Conservation (phyloP, 1,140 invertebrate genomes). For the Oppia nitens region DNA sequence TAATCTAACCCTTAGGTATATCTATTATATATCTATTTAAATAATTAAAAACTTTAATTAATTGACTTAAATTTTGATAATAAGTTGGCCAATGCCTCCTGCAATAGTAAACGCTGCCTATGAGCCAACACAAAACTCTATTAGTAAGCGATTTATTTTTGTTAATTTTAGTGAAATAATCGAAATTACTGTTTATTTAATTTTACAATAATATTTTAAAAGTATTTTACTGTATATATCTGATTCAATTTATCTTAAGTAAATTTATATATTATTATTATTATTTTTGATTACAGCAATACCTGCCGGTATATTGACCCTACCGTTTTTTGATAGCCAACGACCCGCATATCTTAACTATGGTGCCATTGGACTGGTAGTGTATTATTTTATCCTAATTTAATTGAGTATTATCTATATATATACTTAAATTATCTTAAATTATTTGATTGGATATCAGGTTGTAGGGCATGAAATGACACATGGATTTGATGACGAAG, state of each 20-base stretch:
- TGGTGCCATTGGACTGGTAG: slow-evolving; percentile 36
- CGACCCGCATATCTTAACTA: slow-evolving; percentile 38
- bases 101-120: slow-evolving; percentile 39
- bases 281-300: slow-evolving; percentile 24
- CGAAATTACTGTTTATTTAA: too few species aligned
- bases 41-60: slow-evolving; percentile 51
- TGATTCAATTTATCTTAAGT: slow-evolving; percentile 9
- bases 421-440: too few species aligned
- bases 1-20: background rate
- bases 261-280: background rate
- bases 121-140: slow-evolving; percentile 33
- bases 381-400: too few species aligned
- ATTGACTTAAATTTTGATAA: slow-evolving; percentile 44
- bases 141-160: slow-evolving; percentile 21
- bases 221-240: slow-evolving; percentile 6
- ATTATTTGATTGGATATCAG: too few species aligned
- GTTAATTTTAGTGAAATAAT: background rate
- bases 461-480: slow-evolving; percentile 26
- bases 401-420: too few species aligned
- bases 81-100: slow-evolving; percentile 35
- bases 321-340: slow-evolving; percentile 32
- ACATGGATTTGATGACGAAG: slow-evolving; percentile 32
- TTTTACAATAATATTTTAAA: slow-evolving; percentile 30
- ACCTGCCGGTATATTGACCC: slow-evolving; percentile 36
- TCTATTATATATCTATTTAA: slow-evolving; percentile 33